Base-by-base conservation (phyloP, 2,888 invertebrate species). In the Sericinus montela region DNA sequence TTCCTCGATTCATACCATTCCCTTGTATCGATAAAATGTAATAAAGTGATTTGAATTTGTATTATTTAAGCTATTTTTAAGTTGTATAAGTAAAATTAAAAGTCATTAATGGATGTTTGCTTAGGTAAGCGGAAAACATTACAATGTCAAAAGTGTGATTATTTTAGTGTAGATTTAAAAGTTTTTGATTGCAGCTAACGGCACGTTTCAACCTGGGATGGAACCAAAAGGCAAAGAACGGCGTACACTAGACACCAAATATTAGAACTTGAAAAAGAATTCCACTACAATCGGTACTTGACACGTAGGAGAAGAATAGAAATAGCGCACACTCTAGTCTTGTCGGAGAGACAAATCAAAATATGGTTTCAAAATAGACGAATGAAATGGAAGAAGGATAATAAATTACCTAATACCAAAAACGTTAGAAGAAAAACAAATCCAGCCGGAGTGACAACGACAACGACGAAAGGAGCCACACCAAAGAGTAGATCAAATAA, bases 201-300 rank as follows among this genome's bases (percentile, higher is more conserved):
- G 96, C 55, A 92, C 93, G 42, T 97, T 92, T 80, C 95, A 95
- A 79, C 96, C 97, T 7, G 97, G 97, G 53, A 96, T 96, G 94
- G 97, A 98, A 80, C 97, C 97, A 45, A 98, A 98, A 83, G 98
- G 56, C 98, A 98, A 80, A 92, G 98, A 65, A 98, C 98, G 62
- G 98, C 98, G 55, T 98, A 98, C 91, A 98, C 98, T 54, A 93
- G 98, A 80, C 97, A 98, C 91, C 98, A 98, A 91, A 98, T 98
- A 75, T 91, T 98, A 79, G 98, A 98, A 87, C 91, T 98, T 72
- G 98, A 98, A 81, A 98, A 98, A 80, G 98, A 98, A 90, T 98
- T 98, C 85, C 98, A 98, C 83, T 98, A 95, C 91, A 98, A 98
- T 91, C 93, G 97, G 74, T 98, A 98, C 90, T 91, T 98, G 80